Evolutionary conservation across 1,140 invertebrate species (phyloP), one percentile per base, ranked within the genome.

Genomic region (Bemisia tabaci): DNA sequence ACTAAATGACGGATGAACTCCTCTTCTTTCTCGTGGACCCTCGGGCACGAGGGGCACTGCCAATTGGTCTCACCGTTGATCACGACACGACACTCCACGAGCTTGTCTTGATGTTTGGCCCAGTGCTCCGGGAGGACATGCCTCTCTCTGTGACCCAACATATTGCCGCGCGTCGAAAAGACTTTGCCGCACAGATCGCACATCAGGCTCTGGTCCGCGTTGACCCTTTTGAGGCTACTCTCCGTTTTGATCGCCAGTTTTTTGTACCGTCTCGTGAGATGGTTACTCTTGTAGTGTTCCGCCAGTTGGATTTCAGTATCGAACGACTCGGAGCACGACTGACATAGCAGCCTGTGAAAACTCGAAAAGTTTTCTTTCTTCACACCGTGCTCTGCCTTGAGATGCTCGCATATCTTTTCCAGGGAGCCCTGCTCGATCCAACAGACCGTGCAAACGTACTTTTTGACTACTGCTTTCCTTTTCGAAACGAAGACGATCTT

Each of bases 61-160:
- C 17, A 59, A 65, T 21, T 76, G 75, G 62, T 74, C 73, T 5
- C 73, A 71, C 66, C 76, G 75, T 69, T 76, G 75, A 5, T 77
- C 75, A 11, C 75, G 25, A 62, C 22, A 23, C 11, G 11, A 11
- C 11, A 62, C 12, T 62, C 60, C 22, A 12, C 25, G n/a, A 62
- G 60, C 22, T 62, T 12, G 11, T 12, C 12, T 23, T 62, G 60
- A 23, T 26, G 22, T 23, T 62, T 62, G 12, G 22, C 12, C 11
- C 25, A n/a, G 22, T 62, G 11, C 12, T 48, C 33, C 17, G 33
- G 33, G 17, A 48, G 33, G 33, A 48, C 33, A 48, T 48, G 33
- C 5, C 33, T 5, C 17, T 48, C 33, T 48, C 33, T 5, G 17
- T 48, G 33, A 48, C 5, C 33, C 5, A 48, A 5, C 33, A 48